Evolutionary conservation across 2,113 vertebrate genomes (phyloP), one percentile per base, ranked within the genome.

Genomic region (Archilochus colubris): DNA sequence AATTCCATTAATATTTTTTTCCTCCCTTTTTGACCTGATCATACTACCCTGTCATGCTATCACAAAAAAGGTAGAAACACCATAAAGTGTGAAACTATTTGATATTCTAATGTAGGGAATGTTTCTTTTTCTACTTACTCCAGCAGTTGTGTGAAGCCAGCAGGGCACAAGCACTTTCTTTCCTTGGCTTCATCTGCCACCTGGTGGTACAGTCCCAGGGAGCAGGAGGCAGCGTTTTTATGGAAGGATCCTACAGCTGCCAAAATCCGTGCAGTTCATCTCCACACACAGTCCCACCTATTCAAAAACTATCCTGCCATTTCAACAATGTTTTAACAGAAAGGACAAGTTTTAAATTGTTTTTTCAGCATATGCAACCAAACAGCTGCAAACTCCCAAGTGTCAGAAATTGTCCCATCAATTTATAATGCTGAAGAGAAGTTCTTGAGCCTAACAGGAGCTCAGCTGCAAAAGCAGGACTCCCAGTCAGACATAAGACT

Each of bases 121-220:
- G 4, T 3, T 72, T 73, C 63, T 0, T 1, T 72, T 79, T n/a
- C 58, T 38, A 3, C 13, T 24, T 10, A 13, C 23, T 4, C 1
- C 17, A 3, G 25, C 59, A n/a, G 46, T 59, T 7, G 40, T 2
- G 62, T 1, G 57, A 40, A 46, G 15, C 0, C 27, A 36, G 59
- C 0, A 0, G 55, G 74, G 55, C 55, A 1, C 16, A 0, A 6
- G 44, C 21, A 5, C 8, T 72, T 75, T 7, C 17, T 9, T 84
- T 66, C 62, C 82, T 86, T 82, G 79, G 59, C 43, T 88, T 33
- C 69, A 16, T 73, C 51, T 94, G 97, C 96, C 95, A 69, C 66
- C 97, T 96, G 88, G 28, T 88, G 97, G 95, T 48, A 16, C 11
- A 15, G 1, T 5, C 28, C 3, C 14, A 33, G 44, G 22, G 8